phyloP scores from a whole-genome alignment of 2,797 vertebrate species.

The Falco concolor region DNA sequence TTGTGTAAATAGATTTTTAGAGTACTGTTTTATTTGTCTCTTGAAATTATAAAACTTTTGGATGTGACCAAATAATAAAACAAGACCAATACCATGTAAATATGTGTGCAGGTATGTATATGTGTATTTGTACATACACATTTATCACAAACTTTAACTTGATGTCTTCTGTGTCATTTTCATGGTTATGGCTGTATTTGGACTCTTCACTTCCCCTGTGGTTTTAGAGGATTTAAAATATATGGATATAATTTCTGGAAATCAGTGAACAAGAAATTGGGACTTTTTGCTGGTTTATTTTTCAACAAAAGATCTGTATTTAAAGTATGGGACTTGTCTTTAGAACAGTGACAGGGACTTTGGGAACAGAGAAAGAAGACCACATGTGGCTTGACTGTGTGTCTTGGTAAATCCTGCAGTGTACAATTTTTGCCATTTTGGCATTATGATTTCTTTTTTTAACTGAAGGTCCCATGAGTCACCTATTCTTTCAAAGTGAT shows the following conservation, averaged over 20 bases:
- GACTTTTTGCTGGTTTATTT: not conserved
- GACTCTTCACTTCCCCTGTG: not conserved
- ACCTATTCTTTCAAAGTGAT: not conserved
- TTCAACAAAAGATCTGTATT: not conserved
- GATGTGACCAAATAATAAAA: not conserved
- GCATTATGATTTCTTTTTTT: not conserved
- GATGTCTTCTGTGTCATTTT: not conserved
- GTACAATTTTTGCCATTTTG: not conserved
- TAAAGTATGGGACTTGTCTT: not conserved
- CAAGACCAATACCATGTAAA: not conserved
- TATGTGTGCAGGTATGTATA: not conserved
- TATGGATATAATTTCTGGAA: not conserved
- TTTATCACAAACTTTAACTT: not conserved
- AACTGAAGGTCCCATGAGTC: not conserved
- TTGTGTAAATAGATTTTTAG: not conserved
- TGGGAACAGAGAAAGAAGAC: not conserved
- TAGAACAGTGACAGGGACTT: not conserved
- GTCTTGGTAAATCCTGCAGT: not conserved
- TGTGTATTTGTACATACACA: not conserved
- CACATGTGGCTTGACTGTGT: rapidly evolving
- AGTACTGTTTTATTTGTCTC: not conserved
- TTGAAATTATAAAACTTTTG: not conserved
- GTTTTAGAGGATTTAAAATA: not conserved
- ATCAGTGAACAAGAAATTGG: not conserved
- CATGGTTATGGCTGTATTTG: not conserved